phyloP scores from a whole-genome alignment of 1,140 invertebrate genomes.

The Telenomus remus region DNA sequence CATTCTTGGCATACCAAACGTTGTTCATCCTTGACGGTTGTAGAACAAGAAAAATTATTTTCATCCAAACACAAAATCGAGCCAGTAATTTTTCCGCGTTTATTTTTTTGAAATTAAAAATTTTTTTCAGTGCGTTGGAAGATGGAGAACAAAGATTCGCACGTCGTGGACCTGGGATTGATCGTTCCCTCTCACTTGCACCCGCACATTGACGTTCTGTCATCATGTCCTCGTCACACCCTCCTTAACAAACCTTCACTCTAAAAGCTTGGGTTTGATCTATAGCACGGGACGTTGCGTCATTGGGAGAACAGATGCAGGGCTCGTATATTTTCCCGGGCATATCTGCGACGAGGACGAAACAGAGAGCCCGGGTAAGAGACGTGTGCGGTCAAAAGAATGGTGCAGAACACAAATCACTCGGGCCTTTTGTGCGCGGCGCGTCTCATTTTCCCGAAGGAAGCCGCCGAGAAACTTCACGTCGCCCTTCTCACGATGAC shows the following conservation, averaged over 20 bases:
- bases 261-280: slow-evolving; percentile 73
- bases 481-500: slow-evolving; percentile 48
- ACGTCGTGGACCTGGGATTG: slow-evolving; percentile 55
- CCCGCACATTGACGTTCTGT: slow-evolving; percentile 42
- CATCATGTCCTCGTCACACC: slow-evolving; percentile 49
- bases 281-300: slow-evolving; percentile 75
- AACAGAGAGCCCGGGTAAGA: slow-evolving; percentile 28
- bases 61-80: no score
- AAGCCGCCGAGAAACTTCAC: slow-evolving; percentile 1
- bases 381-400: slow-evolving; percentile 65
- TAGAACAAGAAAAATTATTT: no score
- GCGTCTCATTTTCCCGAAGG: slow-evolving; percentile 56
- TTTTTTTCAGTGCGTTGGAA: slow-evolving; percentile 32
- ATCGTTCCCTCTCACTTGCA: slow-evolving; percentile 15
- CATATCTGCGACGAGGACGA: slow-evolving; percentile 65
- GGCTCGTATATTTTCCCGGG: slow-evolving; percentile 75
- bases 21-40: slow-evolving; percentile 2
- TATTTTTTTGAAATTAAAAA: no score
- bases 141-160: slow-evolving; percentile 40
- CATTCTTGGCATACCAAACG: not conserved
- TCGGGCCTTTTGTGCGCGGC: slow-evolving; percentile 67
- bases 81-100: no score
- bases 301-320: slow-evolving; percentile 76
- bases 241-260: slow-evolving; percentile 72
- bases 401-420: slow-evolving; percentile 73